Conservation (phyloP, 2,797 vertebrate species). For the Galaxias olidus region DNA sequence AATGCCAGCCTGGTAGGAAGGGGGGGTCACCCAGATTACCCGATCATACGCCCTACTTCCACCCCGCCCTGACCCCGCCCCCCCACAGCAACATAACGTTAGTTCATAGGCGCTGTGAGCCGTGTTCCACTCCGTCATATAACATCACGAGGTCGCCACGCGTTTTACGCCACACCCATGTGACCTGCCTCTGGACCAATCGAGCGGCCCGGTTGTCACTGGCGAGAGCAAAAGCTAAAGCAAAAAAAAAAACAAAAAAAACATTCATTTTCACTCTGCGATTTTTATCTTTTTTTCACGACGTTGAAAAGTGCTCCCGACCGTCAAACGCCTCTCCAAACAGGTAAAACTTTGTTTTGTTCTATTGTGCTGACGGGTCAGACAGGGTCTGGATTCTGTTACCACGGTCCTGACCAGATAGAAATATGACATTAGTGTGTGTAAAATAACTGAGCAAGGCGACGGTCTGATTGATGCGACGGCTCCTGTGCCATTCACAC, state of each 20-base stretch:
- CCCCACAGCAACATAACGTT: conserved; percentile 30
- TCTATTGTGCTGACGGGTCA: background rate
- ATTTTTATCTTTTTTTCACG: conserved; percentile 79
- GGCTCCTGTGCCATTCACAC: background rate
- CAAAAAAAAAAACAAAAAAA: conserved; percentile 39
- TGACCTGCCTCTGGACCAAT: conserved; percentile 84
- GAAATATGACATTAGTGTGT: too few relatives aligned
- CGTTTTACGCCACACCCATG: conserved; percentile 78
- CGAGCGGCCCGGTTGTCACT: conserved; percentile 67
- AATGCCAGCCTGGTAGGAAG: conserved; percentile 49
- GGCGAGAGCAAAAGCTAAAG: conserved; percentile 64
- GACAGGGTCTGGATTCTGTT: too few relatives aligned
- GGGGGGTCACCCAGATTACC: conserved; percentile 65
- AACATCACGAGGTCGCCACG: conserved; percentile 77
- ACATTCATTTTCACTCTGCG: conserved; percentile 66
- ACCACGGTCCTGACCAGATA: too few relatives aligned
- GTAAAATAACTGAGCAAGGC: too few relatives aligned
- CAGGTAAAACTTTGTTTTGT: conserved; percentile 62
- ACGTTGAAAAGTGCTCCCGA: conserved; percentile 57
- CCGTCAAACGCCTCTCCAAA: conserved; percentile 42
- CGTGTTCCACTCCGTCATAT: conserved; percentile 44
- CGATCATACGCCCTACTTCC: conserved; percentile 70
- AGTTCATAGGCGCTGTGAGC: conserved; percentile 67
- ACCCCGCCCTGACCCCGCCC: conserved; percentile 68
- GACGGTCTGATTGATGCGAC: background rate